Conservation (phyloP, 2,113 vertebrate genomes). For the Saguinus midas region DNA sequence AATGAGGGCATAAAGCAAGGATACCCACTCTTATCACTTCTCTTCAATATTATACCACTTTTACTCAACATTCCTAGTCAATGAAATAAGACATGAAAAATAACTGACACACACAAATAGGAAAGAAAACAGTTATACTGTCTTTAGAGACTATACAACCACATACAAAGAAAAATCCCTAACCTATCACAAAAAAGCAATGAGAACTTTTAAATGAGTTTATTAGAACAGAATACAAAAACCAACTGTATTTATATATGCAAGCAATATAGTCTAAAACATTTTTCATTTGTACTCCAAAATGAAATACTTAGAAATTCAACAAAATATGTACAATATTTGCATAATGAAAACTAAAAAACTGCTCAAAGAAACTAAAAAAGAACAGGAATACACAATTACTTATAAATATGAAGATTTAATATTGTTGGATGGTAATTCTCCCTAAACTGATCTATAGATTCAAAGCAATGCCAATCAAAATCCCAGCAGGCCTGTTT, state of each 20-base stretch:
- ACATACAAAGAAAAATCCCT: not conserved
- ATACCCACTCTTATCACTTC: not conserved
- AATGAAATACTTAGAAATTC: not conserved
- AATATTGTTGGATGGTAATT: not conserved
- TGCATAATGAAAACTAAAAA: slow-evolving; percentile 36
- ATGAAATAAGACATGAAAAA: slow-evolving; percentile 3
- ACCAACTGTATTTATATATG: not conserved
- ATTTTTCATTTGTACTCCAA: not conserved
- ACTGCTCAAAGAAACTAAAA: not conserved
- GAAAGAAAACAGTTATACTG: slow-evolving; percentile 1
- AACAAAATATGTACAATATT: not conserved
- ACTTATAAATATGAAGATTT: not conserved
- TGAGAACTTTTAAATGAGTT: not conserved
- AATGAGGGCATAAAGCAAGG: not conserved
- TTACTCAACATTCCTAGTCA: slow-evolving; percentile 15
- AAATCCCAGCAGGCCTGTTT: not conserved
- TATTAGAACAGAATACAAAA: slow-evolving; percentile 2
- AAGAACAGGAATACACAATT: not conserved
- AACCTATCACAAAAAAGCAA: not conserved
- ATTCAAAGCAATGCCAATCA: not conserved
- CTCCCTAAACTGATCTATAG: not conserved
- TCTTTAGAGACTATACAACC: not conserved
- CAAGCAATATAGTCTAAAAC: slow-evolving; percentile 6
- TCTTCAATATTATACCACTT: not conserved
- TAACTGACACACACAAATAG: not conserved